phyloP scores from a whole-genome alignment of 2,797 vertebrate species.

The Phalloptychus januarius region DNA sequence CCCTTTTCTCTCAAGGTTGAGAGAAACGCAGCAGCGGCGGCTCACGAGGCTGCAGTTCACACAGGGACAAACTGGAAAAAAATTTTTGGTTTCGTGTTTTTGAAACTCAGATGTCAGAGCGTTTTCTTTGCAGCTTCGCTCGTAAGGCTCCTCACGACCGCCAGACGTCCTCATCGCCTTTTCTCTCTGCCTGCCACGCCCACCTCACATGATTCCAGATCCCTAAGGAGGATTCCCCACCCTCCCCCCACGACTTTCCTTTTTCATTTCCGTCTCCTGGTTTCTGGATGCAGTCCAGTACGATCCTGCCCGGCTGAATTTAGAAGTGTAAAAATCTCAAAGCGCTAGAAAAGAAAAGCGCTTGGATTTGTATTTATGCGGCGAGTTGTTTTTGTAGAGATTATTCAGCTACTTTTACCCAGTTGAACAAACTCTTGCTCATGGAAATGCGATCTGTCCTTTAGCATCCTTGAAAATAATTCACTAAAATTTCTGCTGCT shows the following conservation, averaged over 20 bases:
- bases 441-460: not conserved
- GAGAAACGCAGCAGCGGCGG: not conserved
- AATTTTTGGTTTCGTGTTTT: not conserved
- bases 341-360: not conserved
- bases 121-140: not conserved
- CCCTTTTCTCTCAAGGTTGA: not conserved
- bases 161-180: slow-evolving; percentile 2
- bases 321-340: not conserved
- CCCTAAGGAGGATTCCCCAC: not conserved
- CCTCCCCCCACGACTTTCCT: not conserved
- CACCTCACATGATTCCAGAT: slow-evolving; percentile 4
- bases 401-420: not conserved
- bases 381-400: not conserved
- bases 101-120: not conserved
- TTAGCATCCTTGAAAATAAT: not conserved
- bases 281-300: not conserved
- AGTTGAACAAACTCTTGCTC: not conserved
- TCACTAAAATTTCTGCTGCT: too few species aligned
- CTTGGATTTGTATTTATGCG: not conserved
- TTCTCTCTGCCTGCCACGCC: not conserved
- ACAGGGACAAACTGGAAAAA: not conserved
- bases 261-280: not conserved
- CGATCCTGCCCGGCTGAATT: not conserved
- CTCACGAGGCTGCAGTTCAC: not conserved
- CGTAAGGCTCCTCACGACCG: not conserved